phyloP scores from a whole-genome alignment of 2,797 vertebrate species.

The Pseudochirops cupreus region DNA sequence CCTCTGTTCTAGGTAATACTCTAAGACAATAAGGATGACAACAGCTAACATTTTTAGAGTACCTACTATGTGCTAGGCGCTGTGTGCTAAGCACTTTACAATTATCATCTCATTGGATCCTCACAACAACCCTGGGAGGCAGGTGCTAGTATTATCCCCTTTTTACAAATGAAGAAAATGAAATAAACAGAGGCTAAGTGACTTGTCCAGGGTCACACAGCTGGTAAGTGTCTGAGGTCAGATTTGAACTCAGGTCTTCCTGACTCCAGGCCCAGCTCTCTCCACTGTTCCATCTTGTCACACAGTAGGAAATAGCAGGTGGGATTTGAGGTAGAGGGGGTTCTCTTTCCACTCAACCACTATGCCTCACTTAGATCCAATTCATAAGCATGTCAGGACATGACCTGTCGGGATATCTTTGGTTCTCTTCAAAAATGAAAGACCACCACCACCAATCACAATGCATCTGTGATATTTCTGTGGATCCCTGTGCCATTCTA shows the following conservation, averaged over 20 bases:
- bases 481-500: neutral
- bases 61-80: neutral
- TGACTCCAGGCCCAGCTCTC: neutral
- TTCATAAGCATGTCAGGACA: neutral
- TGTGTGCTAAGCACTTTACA: neutral
- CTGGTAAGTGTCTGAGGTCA: neutral
- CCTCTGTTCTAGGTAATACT: neutral
- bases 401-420: neutral
- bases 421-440: neutral
- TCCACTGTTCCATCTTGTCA: neutral
- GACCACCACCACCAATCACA: neutral
- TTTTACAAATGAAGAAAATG: neutral
- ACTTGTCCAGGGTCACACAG: neutral
- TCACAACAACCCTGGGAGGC: neutral
- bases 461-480: neutral
- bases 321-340: neutral
- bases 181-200: neutral
- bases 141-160: neutral
- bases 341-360: neutral
- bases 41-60: neutral
- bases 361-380: neutral
- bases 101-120: too few relatives aligned
- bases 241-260: neutral
- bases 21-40: neutral
- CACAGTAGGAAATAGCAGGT: neutral